A percentile compares a stretch with the other conserved stretches of the same genome.
Evolutionary conservation across 2,113 vertebrate species (phyloP).

Genomic region (Syngnathus scovelli): DNA sequence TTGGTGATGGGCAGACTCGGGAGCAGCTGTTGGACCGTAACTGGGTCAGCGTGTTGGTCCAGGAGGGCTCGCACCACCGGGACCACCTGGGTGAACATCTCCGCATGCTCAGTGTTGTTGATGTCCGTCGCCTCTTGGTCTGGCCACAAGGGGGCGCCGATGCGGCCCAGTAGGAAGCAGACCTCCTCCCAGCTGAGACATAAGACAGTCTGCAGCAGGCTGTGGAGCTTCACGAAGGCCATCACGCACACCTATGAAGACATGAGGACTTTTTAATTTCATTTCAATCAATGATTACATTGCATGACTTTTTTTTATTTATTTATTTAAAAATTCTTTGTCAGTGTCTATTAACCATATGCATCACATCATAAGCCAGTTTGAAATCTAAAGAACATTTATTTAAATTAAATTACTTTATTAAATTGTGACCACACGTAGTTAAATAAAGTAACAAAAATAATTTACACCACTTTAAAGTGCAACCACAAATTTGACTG

Average conservation of each 20-base stretch:
- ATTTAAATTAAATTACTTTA: too few relatives aligned
- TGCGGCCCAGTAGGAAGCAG: constrained; percentile 86
- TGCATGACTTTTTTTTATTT: too few relatives aligned
- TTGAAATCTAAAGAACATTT: not conserved
- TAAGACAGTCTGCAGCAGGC: constrained; percentile 82
- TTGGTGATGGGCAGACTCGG: constrained; percentile 90
- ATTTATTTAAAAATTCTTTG: not conserved
- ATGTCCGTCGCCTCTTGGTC: constrained; percentile 30
- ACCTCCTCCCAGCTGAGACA: constrained; percentile 81
- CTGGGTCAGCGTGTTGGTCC: constrained; percentile 80
- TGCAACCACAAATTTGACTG: not conserved
- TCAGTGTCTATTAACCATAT: not conserved
- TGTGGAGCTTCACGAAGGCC: constrained; percentile 90
- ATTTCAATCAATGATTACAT: not conserved
- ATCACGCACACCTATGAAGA: constrained; percentile 80
- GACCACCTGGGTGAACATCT: constrained; percentile 82
- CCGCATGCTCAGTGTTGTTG: constrained; percentile 27
- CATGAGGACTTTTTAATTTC: not conserved
- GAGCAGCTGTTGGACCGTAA: constrained; percentile 78
- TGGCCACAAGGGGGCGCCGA: constrained; percentile 77
- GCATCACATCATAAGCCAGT: not conserved
- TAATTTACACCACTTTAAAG: not conserved
- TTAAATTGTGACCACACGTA: not conserved
- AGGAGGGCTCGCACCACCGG: constrained; percentile 85
- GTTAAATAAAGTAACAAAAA: not conserved